Evolutionary conservation across 2,888 invertebrate species (phyloP).

Genomic region (Apamea monoglypha): DNA sequence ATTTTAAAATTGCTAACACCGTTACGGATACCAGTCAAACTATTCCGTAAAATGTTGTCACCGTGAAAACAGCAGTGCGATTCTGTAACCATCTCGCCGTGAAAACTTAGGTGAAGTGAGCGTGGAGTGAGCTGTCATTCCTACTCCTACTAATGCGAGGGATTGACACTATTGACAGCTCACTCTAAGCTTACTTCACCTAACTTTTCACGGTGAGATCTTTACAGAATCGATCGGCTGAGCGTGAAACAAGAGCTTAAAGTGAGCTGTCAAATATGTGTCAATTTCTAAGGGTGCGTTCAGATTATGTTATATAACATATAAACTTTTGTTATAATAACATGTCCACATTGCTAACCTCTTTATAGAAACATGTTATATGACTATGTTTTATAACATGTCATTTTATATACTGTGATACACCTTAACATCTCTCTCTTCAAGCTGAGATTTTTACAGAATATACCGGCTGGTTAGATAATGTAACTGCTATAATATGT

Average conservation of each 20-base stretch:
- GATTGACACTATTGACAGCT: too few species aligned
- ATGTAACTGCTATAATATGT: constrained; percentile 3
- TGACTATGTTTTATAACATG: background rate
- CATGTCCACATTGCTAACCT: background rate
- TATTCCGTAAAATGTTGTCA: background rate
- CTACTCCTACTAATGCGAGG: too few species aligned
- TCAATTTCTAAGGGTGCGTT: too few species aligned
- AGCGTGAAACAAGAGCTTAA: too few species aligned
- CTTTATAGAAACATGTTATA: background rate
- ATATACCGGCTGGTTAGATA: background rate
- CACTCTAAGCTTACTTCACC: background rate
- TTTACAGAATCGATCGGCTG: too few species aligned
- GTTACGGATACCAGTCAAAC: background rate
- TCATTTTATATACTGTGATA: too few species aligned
- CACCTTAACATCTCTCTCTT: too few species aligned
- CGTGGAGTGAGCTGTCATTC: background rate
- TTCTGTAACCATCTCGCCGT: too few species aligned
- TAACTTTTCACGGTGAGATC: too few species aligned
- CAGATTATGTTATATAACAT: background rate
- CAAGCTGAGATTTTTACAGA: background rate
- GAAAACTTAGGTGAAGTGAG: too few species aligned
- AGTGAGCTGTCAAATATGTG: too few species aligned
- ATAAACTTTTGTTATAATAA: too few species aligned
- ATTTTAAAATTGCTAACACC: constrained; percentile 1
- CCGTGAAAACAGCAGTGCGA: background rate